Evolutionary conservation across 2,888 invertebrate genomes (phyloP).

Genomic region (Xanthostigma xanthostigma): DNA sequence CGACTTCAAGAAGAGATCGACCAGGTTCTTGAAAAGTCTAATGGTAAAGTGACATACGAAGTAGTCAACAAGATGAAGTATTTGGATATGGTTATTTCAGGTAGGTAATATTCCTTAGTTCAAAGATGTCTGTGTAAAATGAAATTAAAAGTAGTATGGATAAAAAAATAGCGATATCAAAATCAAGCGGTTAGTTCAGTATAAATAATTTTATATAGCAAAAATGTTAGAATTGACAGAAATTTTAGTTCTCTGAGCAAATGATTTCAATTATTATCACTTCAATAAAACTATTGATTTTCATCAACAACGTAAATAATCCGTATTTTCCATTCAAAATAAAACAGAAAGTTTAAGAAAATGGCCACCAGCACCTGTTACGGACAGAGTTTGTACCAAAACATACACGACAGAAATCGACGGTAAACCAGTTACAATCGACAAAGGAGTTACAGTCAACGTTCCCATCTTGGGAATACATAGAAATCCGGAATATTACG

Average conservation of each 20-base stretch:
- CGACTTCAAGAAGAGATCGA: slow-evolving; percentile 14
- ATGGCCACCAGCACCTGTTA: slow-evolving; percentile 31
- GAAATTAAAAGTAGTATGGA: no score
- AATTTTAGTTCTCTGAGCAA: no score
- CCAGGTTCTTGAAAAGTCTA: slow-evolving; percentile 7
- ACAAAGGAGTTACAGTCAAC: slow-evolving; percentile 21
- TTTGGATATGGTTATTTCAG: slow-evolving; percentile 17
- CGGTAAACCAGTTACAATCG: slow-evolving; percentile 10
- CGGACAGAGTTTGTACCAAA: slow-evolving; percentile 35
- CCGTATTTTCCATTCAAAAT: no score
- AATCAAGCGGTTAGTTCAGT: no score
- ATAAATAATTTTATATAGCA: no score
- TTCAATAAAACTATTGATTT: no score
- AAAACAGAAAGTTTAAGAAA: slow-evolving; percentile 34
- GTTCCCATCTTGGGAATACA: slow-evolving; percentile 27
- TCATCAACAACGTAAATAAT: no score
- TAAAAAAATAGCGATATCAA: no score
- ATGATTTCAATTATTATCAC: no score
- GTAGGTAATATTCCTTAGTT: neutral
- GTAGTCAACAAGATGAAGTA: slow-evolving; percentile 16
- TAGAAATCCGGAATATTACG: slow-evolving; percentile 26
- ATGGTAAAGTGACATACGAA: slow-evolving; percentile 14
- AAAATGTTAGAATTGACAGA: no score
- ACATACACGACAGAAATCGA: slow-evolving; percentile 19
- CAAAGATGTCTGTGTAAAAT: no score